Evolutionary conservation across 1,140 invertebrate species (phyloP), one percentile per base, ranked within the genome.

Genomic region (Ceratitis capitata): DNA sequence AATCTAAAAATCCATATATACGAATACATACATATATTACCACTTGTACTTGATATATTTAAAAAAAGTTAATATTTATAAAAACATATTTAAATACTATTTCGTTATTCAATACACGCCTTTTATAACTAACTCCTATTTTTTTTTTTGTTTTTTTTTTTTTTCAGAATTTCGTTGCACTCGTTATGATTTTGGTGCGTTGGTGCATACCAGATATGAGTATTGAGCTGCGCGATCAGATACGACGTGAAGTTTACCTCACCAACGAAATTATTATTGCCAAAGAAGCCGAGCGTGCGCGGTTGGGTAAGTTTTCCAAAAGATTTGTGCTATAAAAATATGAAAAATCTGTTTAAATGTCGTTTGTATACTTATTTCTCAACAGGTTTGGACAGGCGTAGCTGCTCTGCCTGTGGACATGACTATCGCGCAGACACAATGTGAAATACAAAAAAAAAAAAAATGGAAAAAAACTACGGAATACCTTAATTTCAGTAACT

Each of bases 131-230:
- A 74, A 1, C 3, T 74, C 23, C 3, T 74, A 74, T 42, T 14
- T 83, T 51, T 10, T 14, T 16, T 35, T 51, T 53, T 53, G 7
- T 53, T 47, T 10, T 14, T 26, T 29, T 53, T 78, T 53, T 49
- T 3, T 83, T 83, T 26, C 14, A 83, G 82, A 97, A 98, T 93
- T 92, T 97, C 51, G 96, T 98, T 47, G 95, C 96, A 9, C 89
- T 97, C 39, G 94, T 97, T 29, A 96, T 97, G 92, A 96, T 97
- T 89, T 92, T 97, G 35, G 95, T 98, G 3, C 94, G 95, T 84
- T 98, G 96, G 96, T 93, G 96, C 84, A 97, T 98, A 84, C 97
- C 97, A 4, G 97, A 98, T 92, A 95, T 97, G 91, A 96, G 96
- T 3, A 93, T 94, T 32, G 93, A 95, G 85, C 93, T 98, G 64